These are phyloP conservation scores for Gymnarchus niloticus DNA, from an alignment of 2,113 vertebrate species.

Conservation along the genomic window DNA sequence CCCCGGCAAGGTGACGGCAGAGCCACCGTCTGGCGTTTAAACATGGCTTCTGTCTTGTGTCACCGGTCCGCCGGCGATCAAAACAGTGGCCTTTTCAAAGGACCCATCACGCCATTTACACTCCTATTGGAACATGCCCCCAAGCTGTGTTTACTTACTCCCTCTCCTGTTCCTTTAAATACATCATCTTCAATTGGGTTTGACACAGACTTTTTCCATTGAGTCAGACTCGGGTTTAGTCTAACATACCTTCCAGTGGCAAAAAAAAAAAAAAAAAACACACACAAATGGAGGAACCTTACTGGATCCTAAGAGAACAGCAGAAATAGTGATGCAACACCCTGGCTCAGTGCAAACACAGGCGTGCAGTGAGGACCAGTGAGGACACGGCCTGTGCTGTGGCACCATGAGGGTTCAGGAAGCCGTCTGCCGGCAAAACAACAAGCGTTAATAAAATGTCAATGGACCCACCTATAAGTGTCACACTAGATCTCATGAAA, in stretches of 20 bases:
- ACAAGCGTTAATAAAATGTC: not conserved
- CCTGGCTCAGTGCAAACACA: not conserved
- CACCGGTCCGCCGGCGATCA: constrained; percentile 14
- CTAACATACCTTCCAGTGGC: constrained; percentile 21
- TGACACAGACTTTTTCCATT: constrained; percentile 31
- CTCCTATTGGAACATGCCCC: constrained; percentile 16
- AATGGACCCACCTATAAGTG: not conserved
- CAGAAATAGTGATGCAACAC: constrained; percentile 14
- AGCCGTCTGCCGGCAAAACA: not conserved
- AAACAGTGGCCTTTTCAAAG: constrained; percentile 21
- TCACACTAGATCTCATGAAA: not conserved
- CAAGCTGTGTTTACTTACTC: constrained; percentile 26
- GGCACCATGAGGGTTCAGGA: not conserved
- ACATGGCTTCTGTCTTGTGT: constrained; percentile 36
- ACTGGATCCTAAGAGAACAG: not conserved
- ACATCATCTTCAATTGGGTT: constrained; percentile 26
- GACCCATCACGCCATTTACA: constrained; percentile 12
- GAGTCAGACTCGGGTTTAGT: constrained; percentile 26
- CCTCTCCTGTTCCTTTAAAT: constrained; percentile 23
- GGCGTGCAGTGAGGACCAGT: not conserved
- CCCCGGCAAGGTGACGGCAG: not conserved
- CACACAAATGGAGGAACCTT: not conserved
- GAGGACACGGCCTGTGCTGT: not conserved
- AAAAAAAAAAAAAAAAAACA: not conserved
- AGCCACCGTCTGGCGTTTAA: constrained; percentile 19